Percentiles rank a stretch among this genome's conserved stretches.
phyloP scores from a whole-genome alignment of 2,888 invertebrate species.

The Ichneumoninae sp. region DNA sequence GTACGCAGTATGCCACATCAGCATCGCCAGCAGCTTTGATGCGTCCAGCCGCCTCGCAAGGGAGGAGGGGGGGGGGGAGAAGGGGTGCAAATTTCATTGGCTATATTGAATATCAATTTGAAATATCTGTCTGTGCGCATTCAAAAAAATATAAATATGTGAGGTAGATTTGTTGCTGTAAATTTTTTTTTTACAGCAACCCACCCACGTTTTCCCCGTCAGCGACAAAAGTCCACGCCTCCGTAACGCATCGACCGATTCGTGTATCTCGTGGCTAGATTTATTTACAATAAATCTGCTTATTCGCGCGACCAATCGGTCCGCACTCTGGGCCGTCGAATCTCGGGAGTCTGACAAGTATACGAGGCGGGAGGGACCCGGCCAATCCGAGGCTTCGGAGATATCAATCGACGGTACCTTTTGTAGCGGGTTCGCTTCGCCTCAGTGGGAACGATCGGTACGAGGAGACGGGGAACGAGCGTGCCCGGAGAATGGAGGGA shows the following conservation, averaged over 20 bases:
- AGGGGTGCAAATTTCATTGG: conserved; percentile 37
- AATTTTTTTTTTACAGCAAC: no score
- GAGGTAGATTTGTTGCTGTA: neutral
- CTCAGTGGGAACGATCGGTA: conserved; percentile 65
- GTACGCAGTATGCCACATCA: conserved; percentile 32
- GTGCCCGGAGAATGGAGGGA: conserved; percentile 18
- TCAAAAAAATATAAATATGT: neutral
- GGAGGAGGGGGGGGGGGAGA: no score
- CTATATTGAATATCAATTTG: conserved; percentile 20
- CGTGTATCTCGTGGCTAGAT: neutral
- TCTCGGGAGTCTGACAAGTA: neutral
- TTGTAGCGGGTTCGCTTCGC: conserved; percentile 66
- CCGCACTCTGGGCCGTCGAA: neutral
- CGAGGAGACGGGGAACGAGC: conserved; percentile 21
- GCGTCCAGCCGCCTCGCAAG: conserved; percentile 37
- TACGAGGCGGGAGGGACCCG: conserved; percentile 6
- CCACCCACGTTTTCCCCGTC: neutral
- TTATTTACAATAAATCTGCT: neutral
- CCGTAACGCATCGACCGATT: no score
- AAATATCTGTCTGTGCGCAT: neutral
- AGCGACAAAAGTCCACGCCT: neutral
- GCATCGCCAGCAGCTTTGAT: conserved; percentile 33
- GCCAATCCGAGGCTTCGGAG: conserved; percentile 49
- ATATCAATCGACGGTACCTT: conserved; percentile 71
- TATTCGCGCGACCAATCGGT: neutral